These are phyloP conservation scores for Bradysia coprophila DNA, from an alignment of 1,140 invertebrate genomes.

Conservation along the genomic window DNA sequence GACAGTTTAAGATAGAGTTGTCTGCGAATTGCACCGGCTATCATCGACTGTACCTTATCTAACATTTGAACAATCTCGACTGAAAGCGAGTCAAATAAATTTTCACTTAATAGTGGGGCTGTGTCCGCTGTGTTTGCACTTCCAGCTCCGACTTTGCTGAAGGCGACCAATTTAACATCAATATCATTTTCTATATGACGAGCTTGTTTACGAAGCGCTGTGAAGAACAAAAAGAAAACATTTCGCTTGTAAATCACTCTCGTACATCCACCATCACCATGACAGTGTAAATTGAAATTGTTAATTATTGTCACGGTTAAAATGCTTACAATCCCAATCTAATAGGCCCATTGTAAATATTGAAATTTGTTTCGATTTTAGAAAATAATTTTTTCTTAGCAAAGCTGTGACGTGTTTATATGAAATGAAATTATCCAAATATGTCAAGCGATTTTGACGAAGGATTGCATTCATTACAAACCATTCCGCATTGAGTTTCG, in stretches of 20 bases:
- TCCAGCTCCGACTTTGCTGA: constrained; percentile 82
- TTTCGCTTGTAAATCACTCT: not conserved
- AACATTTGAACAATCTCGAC: constrained; percentile 81
- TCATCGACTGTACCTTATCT: constrained; percentile 30
- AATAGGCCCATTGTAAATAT: not conserved
- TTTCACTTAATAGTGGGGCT: constrained; percentile 62
- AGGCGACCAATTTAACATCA: constrained; percentile 85
- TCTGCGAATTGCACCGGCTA: not conserved
- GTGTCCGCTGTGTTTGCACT: constrained; percentile 24
- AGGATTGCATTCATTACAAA: no score
- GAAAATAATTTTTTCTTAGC: no score
- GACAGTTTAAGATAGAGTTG: constrained; percentile 4
- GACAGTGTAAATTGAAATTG: not conserved
- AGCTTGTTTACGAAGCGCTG: constrained; percentile 85
- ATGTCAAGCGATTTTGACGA: no score
- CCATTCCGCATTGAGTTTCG: no score
- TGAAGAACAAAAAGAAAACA: constrained; percentile 10
- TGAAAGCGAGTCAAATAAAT: constrained; percentile 83
- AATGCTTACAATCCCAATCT: not conserved
- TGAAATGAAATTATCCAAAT: no score
- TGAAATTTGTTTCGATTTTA: not conserved
- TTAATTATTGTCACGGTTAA: not conserved
- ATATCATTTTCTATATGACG: constrained; percentile 91
- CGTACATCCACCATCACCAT: not conserved
- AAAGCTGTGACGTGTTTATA: no score